Percentiles rank a stretch among this genome's conserved stretches.
Conservation (phyloP, 30 jellyfish, hydroid and myxozoan genomes). For the Catostylus mosaicus region DNA sequence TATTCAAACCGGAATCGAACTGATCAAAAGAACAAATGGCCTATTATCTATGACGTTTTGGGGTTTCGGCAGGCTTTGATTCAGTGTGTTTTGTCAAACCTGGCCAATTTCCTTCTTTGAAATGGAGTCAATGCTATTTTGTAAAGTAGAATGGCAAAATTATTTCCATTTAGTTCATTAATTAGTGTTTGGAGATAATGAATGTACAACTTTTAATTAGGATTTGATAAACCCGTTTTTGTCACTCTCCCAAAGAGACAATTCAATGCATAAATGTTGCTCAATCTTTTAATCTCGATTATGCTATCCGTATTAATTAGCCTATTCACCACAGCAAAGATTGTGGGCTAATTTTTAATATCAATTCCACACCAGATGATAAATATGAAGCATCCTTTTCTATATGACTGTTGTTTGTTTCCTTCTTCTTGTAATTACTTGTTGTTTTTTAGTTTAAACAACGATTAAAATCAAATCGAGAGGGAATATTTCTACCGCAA, state of each 20-base stretch:
- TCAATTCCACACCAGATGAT: background rate
- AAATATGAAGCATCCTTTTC: background rate
- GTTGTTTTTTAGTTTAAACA: background rate
- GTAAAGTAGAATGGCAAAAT: background rate
- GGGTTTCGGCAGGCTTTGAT: conserved; percentile 42
- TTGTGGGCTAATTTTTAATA: conserved; percentile 8
- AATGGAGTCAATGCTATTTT: background rate
- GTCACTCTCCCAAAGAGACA: background rate
- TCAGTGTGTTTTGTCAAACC: background rate
- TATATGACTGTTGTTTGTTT: background rate
- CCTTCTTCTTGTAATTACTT: background rate
- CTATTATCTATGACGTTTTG: conserved; percentile 7
- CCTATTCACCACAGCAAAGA: conserved; percentile 1
- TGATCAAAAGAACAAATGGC: background rate
- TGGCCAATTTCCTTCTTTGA: background rate
- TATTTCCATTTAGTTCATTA: background rate
- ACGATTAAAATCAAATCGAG: background rate
- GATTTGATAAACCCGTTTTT: background rate
- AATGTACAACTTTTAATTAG: background rate
- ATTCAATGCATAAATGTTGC: background rate
- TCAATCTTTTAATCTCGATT: background rate
- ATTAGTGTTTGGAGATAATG: conserved; percentile 6
- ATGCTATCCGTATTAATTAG: conserved; percentile 17
- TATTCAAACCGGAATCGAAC: conserved; percentile 18
- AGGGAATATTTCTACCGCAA: conserved; percentile 1